These are phyloP conservation scores for Hipposideros larvatus DNA, from an alignment of 2,797 vertebrate species.

Conservation along the genomic window DNA sequence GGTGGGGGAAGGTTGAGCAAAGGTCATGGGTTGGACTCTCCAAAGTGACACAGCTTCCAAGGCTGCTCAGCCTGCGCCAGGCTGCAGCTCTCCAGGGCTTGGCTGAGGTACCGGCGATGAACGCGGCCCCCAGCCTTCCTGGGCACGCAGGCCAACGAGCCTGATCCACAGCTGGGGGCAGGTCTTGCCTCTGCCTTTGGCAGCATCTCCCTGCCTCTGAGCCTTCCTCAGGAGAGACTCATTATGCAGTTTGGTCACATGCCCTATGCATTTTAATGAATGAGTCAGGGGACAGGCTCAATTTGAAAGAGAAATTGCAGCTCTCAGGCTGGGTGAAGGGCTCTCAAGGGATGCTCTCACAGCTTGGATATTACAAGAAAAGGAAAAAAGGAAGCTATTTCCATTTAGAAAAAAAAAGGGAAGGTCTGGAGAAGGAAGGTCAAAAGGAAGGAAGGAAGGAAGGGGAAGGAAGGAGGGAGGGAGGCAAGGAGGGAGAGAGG, in stretches of 20 bases:
- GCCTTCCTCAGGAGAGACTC: slow-evolving; percentile 82
- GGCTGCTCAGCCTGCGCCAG: slow-evolving; percentile 74
- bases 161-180: slow-evolving; percentile 86
- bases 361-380: slow-evolving; percentile 16
- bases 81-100: slow-evolving; percentile 80
- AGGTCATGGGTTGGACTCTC: slow-evolving; percentile 61
- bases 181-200: slow-evolving; percentile 83
- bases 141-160: slow-evolving; percentile 83
- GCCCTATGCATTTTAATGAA: slow-evolving; percentile 85
- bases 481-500: not conserved
- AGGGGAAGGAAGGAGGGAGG: not conserved
- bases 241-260: slow-evolving; percentile 83
- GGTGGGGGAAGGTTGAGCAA: slow-evolving; percentile 50
- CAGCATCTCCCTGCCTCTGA: slow-evolving; percentile 79
- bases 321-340: slow-evolving; percentile 79
- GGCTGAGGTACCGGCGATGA: slow-evolving; percentile 86
- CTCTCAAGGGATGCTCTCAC: slow-evolving; percentile 73
- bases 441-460: not conserved
- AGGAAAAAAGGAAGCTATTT: slow-evolving; percentile 29
- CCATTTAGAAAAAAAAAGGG: slow-evolving; percentile 43
- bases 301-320: slow-evolving; percentile 78
- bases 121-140: slow-evolving; percentile 84
- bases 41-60: slow-evolving; percentile 79
- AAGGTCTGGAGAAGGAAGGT: slow-evolving; percentile 52
- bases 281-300: slow-evolving; percentile 78